phyloP scores from a whole-genome alignment of 92 coral and sea anemone species.

The Chrysogorgia sp. region DNA sequence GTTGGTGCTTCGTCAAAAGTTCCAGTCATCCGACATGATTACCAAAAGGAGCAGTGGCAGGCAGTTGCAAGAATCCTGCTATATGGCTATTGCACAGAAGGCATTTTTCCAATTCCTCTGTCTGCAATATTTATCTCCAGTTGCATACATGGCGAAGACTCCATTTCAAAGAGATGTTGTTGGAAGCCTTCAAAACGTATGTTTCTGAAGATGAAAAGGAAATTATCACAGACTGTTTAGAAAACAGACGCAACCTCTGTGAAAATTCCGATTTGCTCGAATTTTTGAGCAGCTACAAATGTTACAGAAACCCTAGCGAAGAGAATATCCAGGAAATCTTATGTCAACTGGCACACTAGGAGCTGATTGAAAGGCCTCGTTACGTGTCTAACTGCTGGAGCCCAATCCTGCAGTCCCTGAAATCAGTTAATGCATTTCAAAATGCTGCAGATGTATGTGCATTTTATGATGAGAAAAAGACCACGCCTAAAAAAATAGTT shows the following conservation, averaged over 20 bases:
- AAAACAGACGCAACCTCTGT: background rate
- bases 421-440: slow-evolving; percentile 1
- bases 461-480: slow-evolving; percentile 5
- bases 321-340: too few relatives aligned
- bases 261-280: slow-evolving; percentile 63
- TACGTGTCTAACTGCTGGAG: slow-evolving; percentile 69
- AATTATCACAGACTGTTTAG: slow-evolving; percentile 39
- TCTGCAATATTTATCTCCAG: too few relatives aligned
- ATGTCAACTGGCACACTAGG: too few relatives aligned
- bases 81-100: slow-evolving; percentile 46
- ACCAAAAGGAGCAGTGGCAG: background rate
- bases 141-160: too few relatives aligned
- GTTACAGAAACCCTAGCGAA: slow-evolving; percentile 50
- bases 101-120: slow-evolving; percentile 57
- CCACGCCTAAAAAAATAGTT: slow-evolving; percentile 13
- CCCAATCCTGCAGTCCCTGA: slow-evolving; percentile 16
- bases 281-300: slow-evolving; percentile 59
- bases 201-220: slow-evolving; percentile 68
- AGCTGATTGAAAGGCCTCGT: slow-evolving; percentile 59
- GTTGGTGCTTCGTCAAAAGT: slow-evolving; percentile 27
- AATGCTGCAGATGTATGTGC: background rate
- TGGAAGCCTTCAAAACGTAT: slow-evolving; percentile 53
- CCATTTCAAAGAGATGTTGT: too few relatives aligned
- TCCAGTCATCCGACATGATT: slow-evolving; percentile 21
- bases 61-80: slow-evolving; percentile 46